Conservation (phyloP, 2,113 vertebrate species). For the Jaculus jaculus region DNA sequence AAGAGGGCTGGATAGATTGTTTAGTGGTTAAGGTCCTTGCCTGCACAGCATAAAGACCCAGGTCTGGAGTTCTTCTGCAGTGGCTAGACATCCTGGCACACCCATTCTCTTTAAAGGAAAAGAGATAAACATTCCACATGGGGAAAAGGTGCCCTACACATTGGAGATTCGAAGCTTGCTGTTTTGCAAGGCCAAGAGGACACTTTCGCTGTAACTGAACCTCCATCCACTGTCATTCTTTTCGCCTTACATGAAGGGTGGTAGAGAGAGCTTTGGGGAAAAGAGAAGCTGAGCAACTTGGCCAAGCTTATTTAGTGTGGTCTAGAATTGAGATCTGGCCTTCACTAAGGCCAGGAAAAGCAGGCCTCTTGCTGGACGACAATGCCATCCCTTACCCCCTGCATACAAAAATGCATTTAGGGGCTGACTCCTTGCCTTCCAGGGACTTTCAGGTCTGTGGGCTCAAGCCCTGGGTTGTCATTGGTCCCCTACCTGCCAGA, state of each 20-base stretch:
- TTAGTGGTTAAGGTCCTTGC: no score
- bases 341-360: neutral
- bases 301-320: neutral
- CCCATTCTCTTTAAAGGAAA: neutral
- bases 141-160: neutral
- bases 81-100: no score
- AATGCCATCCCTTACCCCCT: no score
- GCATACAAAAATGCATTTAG: fast-evolving
- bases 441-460: neutral
- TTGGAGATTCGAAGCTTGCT: neutral
- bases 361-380: neutral
- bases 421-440: neutral
- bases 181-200: neutral
- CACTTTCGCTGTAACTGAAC: neutral
- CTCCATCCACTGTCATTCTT: neutral
- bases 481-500: neutral
- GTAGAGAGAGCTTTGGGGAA: neutral
- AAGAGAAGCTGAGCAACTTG: neutral
- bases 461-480: neutral
- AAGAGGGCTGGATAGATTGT: no score
- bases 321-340: neutral
- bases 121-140: neutral
- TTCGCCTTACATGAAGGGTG: neutral
- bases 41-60: no score
- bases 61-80: no score